phyloP scores from a whole-genome alignment of 2,888 invertebrate genomes.

The Drosophila rubida region DNA sequence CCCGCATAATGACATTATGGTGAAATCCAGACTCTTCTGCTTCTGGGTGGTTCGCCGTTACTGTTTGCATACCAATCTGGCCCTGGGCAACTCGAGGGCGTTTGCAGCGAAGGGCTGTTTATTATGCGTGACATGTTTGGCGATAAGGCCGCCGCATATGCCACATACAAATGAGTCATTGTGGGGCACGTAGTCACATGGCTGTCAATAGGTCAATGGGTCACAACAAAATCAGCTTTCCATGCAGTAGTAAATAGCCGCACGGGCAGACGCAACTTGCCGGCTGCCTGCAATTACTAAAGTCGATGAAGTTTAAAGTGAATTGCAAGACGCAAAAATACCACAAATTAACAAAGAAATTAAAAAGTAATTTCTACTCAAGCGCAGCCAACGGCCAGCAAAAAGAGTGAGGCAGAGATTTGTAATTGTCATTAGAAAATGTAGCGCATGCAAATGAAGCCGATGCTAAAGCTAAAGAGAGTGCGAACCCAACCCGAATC shows the following conservation, averaged over 20 bases:
- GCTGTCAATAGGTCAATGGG: slow-evolving; percentile 72
- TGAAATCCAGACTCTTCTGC: slow-evolving; percentile 20
- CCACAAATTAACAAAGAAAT: slow-evolving; percentile 71
- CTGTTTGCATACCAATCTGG: slow-evolving; percentile 75
- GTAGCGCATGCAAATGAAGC: slow-evolving; percentile 71
- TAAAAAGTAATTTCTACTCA: slow-evolving; percentile 73
- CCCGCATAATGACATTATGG: slow-evolving; percentile 28
- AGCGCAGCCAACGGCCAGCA: slow-evolving; percentile 10
- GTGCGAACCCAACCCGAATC: neutral
- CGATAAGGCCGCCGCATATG: slow-evolving; percentile 56
- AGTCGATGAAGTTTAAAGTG: slow-evolving; percentile 6
- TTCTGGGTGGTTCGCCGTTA: slow-evolving; percentile 12
- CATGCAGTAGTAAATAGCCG: slow-evolving; percentile 11
- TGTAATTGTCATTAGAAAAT: slow-evolving; percentile 73
- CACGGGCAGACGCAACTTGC: neutral
- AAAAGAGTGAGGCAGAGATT: slow-evolving; percentile 44
- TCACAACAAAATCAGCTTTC: slow-evolving; percentile 46
- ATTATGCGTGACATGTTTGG: slow-evolving; percentile 67
- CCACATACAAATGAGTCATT: slow-evolving; percentile 78
- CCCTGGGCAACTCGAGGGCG: slow-evolving; percentile 35
- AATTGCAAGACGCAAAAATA: slow-evolving; percentile 32
- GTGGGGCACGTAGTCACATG: slow-evolving; percentile 53
- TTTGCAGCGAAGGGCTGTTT: slow-evolving; percentile 47
- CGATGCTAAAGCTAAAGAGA: slow-evolving; percentile 13
- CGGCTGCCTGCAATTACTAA: slow-evolving; percentile 9